Conservation (phyloP, 2,888 invertebrate species). For the Temnothorax ravouxi region DNA sequence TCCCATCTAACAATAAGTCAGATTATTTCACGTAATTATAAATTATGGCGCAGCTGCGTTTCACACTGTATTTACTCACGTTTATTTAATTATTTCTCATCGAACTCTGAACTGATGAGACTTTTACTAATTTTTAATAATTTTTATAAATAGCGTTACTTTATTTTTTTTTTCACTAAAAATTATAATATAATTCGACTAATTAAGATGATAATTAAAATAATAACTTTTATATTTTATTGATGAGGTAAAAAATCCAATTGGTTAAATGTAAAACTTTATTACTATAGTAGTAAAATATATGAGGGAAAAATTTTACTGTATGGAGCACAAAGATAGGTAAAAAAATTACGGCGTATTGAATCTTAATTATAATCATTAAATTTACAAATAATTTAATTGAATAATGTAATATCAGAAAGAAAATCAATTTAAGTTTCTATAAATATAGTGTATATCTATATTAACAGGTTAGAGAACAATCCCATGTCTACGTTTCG, state of each 20-base stretch:
- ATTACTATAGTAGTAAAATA: background rate
- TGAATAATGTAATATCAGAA: background rate
- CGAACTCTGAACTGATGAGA: background rate
- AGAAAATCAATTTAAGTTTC: background rate
- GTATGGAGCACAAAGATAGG: background rate
- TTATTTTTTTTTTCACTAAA: background rate
- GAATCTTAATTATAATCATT: background rate
- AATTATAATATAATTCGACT: background rate
- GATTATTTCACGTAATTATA: conserved; percentile 50
- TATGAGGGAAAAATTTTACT: background rate
- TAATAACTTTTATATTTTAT: conserved; percentile 8
- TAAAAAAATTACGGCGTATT: background rate
- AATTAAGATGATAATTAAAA: background rate
- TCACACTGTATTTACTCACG: conserved; percentile 3
- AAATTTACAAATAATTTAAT: conserved; percentile 5
- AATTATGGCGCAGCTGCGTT: conserved; percentile 33
- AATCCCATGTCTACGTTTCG: background rate
- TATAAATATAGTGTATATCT: background rate
- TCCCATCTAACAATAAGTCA: conserved; percentile 21
- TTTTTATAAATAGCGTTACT: background rate
- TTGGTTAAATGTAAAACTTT: background rate
- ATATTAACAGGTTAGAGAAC: background rate
- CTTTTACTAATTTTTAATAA: background rate
- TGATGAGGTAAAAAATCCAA: background rate
- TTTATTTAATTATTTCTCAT: conserved; percentile 30